Conservation (phyloP, 2,888 invertebrate genomes). For the Teleiodes luculella region DNA sequence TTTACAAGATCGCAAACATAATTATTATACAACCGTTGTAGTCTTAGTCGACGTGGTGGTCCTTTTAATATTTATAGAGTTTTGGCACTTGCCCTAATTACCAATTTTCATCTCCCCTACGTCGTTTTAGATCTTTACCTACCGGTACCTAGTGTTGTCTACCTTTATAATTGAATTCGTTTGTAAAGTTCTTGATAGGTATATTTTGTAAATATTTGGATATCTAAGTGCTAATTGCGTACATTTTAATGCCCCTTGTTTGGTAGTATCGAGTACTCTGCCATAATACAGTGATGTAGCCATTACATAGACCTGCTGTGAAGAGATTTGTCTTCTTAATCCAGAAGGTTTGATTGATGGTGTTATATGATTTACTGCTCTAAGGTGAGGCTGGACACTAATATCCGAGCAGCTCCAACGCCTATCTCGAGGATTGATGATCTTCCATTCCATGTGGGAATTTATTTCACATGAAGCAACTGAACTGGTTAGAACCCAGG, state of each 20-base stretch:
- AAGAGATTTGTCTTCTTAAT: conserved; percentile 15
- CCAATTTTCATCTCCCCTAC: conserved; percentile 46
- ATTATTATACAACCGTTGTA: conserved; percentile 26
- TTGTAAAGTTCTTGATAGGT: no score
- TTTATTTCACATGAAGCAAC: conserved; percentile 3
- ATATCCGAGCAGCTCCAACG: conserved; percentile 9
- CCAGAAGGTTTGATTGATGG: conserved; percentile 16
- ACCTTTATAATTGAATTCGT: no score
- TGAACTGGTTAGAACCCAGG: neutral
- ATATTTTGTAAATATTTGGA: no score
- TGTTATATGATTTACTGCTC: conserved; percentile 17
- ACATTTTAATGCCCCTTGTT: neutral
- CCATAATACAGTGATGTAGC: neutral
- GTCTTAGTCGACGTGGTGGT: conserved; percentile 58
- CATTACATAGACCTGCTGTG: conserved; percentile 12
- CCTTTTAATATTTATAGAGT: conserved; percentile 36
- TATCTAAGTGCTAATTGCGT: no score
- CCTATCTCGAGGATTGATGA: conserved; percentile 12
- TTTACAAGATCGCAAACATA: conserved; percentile 32
- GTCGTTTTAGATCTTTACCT: no score
- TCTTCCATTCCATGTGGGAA: conserved; percentile 4
- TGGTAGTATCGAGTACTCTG: neutral
- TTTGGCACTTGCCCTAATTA: conserved; percentile 45
- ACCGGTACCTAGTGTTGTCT: no score
- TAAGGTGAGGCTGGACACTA: conserved; percentile 14